Percentiles rank a stretch among this genome's conserved stretches.
Conservation (phyloP, 2,113 vertebrate species). For the Halcyon malimbica region DNA sequence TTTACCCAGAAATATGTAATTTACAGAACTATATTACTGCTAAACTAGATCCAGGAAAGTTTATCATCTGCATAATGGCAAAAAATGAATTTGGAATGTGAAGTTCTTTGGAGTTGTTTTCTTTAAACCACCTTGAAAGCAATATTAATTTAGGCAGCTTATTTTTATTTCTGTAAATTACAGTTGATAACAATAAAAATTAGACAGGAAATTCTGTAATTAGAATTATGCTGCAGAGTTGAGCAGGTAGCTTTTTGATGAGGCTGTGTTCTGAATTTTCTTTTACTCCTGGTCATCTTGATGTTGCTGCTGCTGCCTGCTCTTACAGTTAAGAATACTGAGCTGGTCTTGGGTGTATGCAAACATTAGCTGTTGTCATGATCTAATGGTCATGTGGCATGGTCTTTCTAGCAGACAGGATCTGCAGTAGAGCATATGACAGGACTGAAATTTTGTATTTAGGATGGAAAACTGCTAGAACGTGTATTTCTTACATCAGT, state of each 20-base stretch:
- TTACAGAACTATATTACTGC: not conserved
- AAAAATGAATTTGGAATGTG: not conserved
- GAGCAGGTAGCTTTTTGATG: not conserved
- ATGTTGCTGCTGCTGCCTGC: not conserved
- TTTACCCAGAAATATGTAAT: not conserved
- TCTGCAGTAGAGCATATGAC: not conserved
- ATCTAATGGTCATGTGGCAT: not conserved
- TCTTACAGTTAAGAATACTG: not conserved
- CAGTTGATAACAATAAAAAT: not conserved
- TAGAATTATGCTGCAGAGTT: not conserved
- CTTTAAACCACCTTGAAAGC: not conserved
- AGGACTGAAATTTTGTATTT: not conserved
- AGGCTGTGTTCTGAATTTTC: not conserved
- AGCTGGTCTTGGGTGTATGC: not conserved
- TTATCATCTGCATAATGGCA: not conserved
- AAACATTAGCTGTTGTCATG: fast-evolving
- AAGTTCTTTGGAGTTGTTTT: not conserved
- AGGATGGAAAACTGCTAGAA: not conserved
- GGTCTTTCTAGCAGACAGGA: not conserved
- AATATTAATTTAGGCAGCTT: not conserved
- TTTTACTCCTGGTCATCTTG: not conserved
- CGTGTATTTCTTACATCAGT: not conserved
- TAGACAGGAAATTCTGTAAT: not conserved
- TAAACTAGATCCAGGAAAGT: not conserved
- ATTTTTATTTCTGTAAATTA: not conserved